Base-by-base conservation (phyloP, 2,888 invertebrate species). In the Bellardia pandia region DNA sequence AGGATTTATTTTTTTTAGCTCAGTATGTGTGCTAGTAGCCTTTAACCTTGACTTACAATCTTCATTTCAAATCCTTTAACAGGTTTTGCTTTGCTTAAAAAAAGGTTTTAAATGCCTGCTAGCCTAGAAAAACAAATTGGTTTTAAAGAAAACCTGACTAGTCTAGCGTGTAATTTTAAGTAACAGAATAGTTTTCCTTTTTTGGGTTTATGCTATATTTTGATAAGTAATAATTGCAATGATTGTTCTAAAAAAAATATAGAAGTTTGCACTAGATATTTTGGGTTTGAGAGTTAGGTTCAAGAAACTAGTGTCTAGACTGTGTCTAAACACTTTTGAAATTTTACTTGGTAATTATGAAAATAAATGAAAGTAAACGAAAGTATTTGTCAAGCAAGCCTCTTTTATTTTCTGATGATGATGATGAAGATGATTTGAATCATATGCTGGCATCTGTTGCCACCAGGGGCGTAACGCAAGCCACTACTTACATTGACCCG, bases 141-240 rank as follows among this genome's bases (percentile, higher is more conserved):
- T 42, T 56, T 48, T 9, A 1, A 53, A 16, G 23, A 8, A 42
- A 53, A 11, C 13, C 6, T 71, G 58, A 9, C 37, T 14, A 71
- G 53, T 66, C 42, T 58, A 48, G 80, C 75, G 37, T 66, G 16
- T 66, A 16, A 71, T 72, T 58, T 64, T 7, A 60, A 51, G 13
- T 23, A 23, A 5, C 48, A 16, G 2, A 8, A 45, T 45, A 13
- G 4, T 6, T 48, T 37, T 33, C 37, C 14, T 74, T 81, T 58
- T 53, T 48, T 45, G 13, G 33, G 6, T 66, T 66, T 51, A 5
- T 0, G 7, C 13, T n/a, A 58, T 77, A 60, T 74, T 86, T 60
- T 81, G 58, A 66, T 75, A 79, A 83, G 33, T 71, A 76, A 86
- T 86, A 83, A 83, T 83, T 76, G 83, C 75, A 75, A 23, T 66